These are phyloP conservation scores for Lasioglossum morio DNA, from an alignment of 2,888 invertebrate species.

Conservation along the genomic window DNA sequence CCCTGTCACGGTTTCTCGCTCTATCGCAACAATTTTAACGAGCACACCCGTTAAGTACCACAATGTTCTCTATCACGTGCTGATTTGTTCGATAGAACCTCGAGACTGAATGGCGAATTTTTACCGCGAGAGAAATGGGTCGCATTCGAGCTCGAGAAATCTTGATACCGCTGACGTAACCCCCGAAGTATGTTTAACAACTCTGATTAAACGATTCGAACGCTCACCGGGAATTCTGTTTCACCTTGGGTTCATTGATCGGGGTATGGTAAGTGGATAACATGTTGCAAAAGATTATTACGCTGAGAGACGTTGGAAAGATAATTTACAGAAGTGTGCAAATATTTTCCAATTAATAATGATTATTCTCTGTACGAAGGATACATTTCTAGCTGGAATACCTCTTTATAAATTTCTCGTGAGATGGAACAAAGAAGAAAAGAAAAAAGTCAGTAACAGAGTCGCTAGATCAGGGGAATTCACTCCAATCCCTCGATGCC, in stretches of 20 bases:
- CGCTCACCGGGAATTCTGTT: slow-evolving; percentile 44
- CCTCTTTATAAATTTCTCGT: too few species aligned
- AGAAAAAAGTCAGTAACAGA: too few species aligned
- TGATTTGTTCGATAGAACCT: slow-evolving; percentile 16
- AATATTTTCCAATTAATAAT: too few species aligned
- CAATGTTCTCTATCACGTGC: slow-evolving; percentile 14
- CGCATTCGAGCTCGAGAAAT: slow-evolving; percentile 52
- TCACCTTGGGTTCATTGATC: background rate
- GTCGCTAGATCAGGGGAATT: too few species aligned
- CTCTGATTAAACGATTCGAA: slow-evolving; percentile 17
- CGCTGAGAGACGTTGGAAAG: background rate
- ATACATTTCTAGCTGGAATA: too few species aligned
- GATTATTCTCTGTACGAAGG: too few species aligned
- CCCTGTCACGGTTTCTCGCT: background rate
- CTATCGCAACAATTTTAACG: slow-evolving; percentile 12
- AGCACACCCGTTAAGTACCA: slow-evolving; percentile 6
- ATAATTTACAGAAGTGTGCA: background rate
- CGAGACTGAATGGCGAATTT: slow-evolving; percentile 39
- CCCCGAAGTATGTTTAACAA: slow-evolving; percentile 51
- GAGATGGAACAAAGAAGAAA: too few species aligned
- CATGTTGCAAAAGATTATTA: background rate
- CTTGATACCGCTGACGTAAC: slow-evolving; percentile 58
- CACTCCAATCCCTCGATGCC: too few species aligned
- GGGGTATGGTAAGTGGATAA: background rate
- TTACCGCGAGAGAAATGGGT: slow-evolving; percentile 48